Percentiles rank a stretch among this genome's conserved stretches.
Conservation (phyloP, 2,797 vertebrate species). For the Mycteria americana region DNA sequence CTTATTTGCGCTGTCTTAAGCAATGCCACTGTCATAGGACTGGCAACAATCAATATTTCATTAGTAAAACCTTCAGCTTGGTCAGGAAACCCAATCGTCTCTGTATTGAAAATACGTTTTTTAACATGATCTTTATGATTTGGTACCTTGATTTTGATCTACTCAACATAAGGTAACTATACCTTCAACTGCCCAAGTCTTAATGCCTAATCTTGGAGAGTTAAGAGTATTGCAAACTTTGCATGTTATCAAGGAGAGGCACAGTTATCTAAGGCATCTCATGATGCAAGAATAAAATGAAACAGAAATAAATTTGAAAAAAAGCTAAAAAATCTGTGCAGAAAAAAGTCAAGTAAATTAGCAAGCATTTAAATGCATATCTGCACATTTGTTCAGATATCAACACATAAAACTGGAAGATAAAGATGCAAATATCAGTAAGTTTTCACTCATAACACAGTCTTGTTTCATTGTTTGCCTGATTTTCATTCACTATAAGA, state of each 20-base stretch:
- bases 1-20: slow-evolving; percentile 50
- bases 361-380: neutral
- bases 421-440: neutral
- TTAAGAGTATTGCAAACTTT: neutral
- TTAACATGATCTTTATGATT: neutral
- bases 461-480: neutral
- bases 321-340: neutral
- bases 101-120: neutral
- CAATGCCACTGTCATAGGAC: slow-evolving; percentile 20
- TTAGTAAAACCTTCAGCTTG: slow-evolving; percentile 41
- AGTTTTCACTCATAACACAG: neutral
- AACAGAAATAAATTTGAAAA: neutral
- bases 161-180: neutral
- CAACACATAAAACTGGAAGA: neutral
- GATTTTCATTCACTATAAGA: neutral
- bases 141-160: neutral
- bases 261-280: neutral
- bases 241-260: neutral
- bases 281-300: neutral
- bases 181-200: neutral
- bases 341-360: neutral
- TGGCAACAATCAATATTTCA: slow-evolving; percentile 60
- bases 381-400: neutral
- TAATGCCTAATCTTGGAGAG: neutral
- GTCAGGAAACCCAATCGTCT: neutral